Percentiles rank a stretch among this genome's conserved stretches.
Evolutionary conservation across 2,797 vertebrate species (phyloP).

Genomic region (Tokudaia tokunoshimensis): DNA sequence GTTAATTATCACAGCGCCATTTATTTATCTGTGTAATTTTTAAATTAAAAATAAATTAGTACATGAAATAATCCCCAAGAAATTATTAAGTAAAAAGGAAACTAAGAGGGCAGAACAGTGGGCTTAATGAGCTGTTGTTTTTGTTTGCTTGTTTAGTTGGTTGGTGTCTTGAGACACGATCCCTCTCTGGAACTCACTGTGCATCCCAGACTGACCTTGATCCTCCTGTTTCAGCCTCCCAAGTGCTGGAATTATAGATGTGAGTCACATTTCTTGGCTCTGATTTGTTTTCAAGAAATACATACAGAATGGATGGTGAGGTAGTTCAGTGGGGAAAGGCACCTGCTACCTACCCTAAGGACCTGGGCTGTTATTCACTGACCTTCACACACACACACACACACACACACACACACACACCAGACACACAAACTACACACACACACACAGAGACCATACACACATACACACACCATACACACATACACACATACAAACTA

Average conservation of each 20-base stretch:
- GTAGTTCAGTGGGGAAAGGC: not conserved
- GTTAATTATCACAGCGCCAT: constrained; percentile 62
- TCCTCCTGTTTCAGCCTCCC: not conserved
- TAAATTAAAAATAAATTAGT: constrained; percentile 79
- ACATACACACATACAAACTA: too few relatives aligned
- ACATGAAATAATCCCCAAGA: constrained; percentile 62
- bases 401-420: not conserved
- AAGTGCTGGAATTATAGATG: not conserved
- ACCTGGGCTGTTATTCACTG: too few relatives aligned
- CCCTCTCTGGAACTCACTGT: not conserved
- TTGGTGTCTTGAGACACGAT: not conserved
- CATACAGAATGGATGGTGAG: not conserved
- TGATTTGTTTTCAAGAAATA: constrained; percentile 48
- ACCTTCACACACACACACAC: not conserved
- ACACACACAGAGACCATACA: too few relatives aligned
- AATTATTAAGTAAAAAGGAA: constrained; percentile 67
- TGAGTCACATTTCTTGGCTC: not conserved
- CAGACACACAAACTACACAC: not conserved
- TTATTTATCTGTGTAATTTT: constrained; percentile 76
- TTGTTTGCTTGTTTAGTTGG: not conserved
- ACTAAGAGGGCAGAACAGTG: constrained; percentile 11
- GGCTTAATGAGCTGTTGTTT: constrained; percentile 2
- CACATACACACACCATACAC: too few relatives aligned
- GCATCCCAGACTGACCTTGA: not conserved
- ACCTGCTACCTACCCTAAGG: not conserved